A percentile compares a stretch with the other conserved stretches of the same genome.
phyloP scores from a whole-genome alignment of 2,888 invertebrate genomes.

The Drosophila niveifrons region DNA sequence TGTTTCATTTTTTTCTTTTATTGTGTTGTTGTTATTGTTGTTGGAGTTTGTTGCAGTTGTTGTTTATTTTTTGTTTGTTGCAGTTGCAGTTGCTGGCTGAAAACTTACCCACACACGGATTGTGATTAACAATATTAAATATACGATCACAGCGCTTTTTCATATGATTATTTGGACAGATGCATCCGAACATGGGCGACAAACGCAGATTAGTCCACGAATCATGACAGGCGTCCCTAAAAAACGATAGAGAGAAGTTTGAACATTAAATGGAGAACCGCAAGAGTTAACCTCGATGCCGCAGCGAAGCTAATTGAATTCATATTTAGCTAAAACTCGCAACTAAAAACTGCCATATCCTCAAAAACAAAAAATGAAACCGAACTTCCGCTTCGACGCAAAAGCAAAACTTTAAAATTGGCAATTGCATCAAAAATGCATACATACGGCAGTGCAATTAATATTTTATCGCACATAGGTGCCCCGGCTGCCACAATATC shows the following conservation, averaged over 20 bases:
- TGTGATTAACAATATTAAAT: constrained; percentile 95
- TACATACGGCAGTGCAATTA: constrained; percentile 77
- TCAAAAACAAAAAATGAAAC: neutral
- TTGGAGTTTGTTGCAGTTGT: constrained; percentile 49
- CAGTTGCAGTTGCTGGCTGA: constrained; percentile 30
- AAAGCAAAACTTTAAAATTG: constrained; percentile 74
- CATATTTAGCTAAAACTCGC: constrained; percentile 41
- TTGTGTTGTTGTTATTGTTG: constrained; percentile 48
- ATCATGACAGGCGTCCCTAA: constrained; percentile 94
- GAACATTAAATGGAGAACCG: constrained; percentile 24
- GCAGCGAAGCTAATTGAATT: constrained; percentile 64
- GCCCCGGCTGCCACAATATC: constrained; percentile 24
- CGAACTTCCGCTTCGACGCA: constrained; percentile 66
- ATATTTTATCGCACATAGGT: constrained; percentile 73
- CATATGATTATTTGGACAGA: constrained; percentile 95
- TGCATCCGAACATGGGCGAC: constrained; percentile 96
- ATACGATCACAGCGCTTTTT: constrained; percentile 95
- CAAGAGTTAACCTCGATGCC: constrained; percentile 14
- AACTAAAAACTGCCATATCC: constrained; percentile 12
- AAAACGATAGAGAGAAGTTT: constrained; percentile 44
- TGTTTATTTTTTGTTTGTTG: constrained; percentile 38
- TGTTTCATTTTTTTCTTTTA: constrained; percentile 10
- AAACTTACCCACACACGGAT: constrained; percentile 96
- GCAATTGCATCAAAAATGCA: constrained; percentile 79
- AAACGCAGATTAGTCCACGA: constrained; percentile 94